phyloP scores from a whole-genome alignment of 2,888 invertebrate genomes.

The Mesorhabditis belari region DNA sequence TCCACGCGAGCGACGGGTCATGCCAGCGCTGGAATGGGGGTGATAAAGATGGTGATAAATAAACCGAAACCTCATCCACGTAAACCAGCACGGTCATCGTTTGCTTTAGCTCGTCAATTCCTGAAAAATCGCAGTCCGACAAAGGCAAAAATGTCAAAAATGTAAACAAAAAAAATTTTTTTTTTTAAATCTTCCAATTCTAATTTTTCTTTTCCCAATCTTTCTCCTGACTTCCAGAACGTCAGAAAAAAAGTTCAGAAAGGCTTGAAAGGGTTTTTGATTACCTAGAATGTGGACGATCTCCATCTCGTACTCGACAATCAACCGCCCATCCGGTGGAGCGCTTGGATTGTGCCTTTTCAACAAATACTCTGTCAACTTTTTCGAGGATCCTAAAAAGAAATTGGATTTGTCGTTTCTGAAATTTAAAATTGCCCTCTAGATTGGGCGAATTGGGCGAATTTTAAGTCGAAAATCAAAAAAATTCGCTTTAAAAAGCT shows the following conservation, averaged over 20 bases:
- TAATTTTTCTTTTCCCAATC: too few relatives aligned
- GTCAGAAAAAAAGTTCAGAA: too few relatives aligned
- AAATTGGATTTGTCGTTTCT: too few relatives aligned
- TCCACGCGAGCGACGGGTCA: constrained; percentile 78
- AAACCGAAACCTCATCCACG: constrained; percentile 40
- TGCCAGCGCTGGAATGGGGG: constrained; percentile 67
- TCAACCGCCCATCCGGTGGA: constrained; percentile 45
- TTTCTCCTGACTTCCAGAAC: too few relatives aligned
- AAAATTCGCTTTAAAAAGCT: too few relatives aligned
- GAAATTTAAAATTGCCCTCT: too few relatives aligned
- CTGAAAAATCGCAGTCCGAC: too few relatives aligned
- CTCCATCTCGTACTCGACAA: constrained; percentile 45
- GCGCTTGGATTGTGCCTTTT: constrained; percentile 39
- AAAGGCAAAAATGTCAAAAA: not conserved
- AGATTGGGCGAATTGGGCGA: too few relatives aligned
- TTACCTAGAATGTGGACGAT: constrained; percentile 43
- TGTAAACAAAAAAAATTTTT: too few relatives aligned
- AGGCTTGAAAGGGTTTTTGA: too few relatives aligned
- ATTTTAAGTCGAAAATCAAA: not conserved
- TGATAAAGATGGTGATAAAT: constrained; percentile 3
- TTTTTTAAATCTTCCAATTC: too few relatives aligned
- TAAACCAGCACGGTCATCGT: constrained; percentile 50
- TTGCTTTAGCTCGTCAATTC: constrained; percentile 50
- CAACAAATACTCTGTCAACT: constrained; percentile 43
- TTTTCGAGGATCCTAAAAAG: too few relatives aligned